Base-by-base conservation (phyloP, 2,888 invertebrate species). In the Melitaea athalia region DNA sequence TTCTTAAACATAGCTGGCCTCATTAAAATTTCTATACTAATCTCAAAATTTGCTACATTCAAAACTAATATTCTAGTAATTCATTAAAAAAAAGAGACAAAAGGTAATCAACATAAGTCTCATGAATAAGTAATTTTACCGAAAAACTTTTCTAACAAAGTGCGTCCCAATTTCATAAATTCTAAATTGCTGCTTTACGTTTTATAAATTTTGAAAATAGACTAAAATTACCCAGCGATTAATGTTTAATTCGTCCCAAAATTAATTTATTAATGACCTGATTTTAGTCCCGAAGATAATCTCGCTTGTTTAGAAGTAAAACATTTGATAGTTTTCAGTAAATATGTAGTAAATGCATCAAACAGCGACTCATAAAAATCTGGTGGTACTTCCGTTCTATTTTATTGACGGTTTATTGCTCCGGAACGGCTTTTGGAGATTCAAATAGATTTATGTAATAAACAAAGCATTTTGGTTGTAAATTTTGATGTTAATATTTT, bases 151-250 rank as follows among this genome's bases (percentile, higher is more conserved):
- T 33, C 14, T 5, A 14, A 55, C 53, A 55, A 55, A 55, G 14
- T 55, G 53, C 53, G 53, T 55, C 33, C 53, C n/a, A 31, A 12
- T 55, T 55, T 33, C 31, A 33, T 31, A 55, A 55, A n/a, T 55
- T 55, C 53, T 31, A 55, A 55, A 33, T 55, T 55, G 53, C 53
- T 31, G 33, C 33, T 10, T 17, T 15, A 31, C 31, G 14, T 33
- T 14, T 55, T 33, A 33, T 33, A 33, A 55, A 55, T 33, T 55
- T 55, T 55, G 8, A 33, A 24, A 52, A 24, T 12, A 24, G 4
- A 11, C 31, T 52, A 4, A 52, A 24, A 12, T 24, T 24, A 24
- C 24, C 10, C 17, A 17, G 15, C 15, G 15, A 17, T 50, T 10
- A 50, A 17, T 17, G 15, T 17, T 17, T 10, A 10, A 15, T 15